phyloP scores from a whole-genome alignment of 1,140 invertebrate genomes.

The Apocrypta bakeri region DNA sequence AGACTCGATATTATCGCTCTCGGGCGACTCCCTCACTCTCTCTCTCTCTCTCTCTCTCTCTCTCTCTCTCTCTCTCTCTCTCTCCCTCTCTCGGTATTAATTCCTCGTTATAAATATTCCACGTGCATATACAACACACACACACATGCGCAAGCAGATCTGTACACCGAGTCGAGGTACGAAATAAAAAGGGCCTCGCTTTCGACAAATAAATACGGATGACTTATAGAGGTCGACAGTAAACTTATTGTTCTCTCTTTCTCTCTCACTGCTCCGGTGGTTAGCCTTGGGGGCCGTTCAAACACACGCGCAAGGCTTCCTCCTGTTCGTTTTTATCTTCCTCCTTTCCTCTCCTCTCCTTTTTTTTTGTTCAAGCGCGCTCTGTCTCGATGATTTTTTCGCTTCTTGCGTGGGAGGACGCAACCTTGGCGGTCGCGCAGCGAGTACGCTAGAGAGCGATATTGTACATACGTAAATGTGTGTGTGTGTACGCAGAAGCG shows the following conservation, averaged over 20 bases:
- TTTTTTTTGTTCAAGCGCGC: background rate
- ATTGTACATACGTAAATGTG: background rate
- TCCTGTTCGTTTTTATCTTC: slow-evolving; percentile 7
- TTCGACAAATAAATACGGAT: slow-evolving; percentile 53
- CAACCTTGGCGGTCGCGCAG: slow-evolving; percentile 24
- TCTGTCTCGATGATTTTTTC: slow-evolving; percentile 40
- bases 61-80: background rate
- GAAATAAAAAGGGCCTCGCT: slow-evolving; percentile 46
- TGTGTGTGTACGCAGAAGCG: slow-evolving; percentile 14
- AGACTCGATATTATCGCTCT: slow-evolving; percentile 29
- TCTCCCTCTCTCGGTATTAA: slow-evolving; percentile 28
- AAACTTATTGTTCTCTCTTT: slow-evolving; percentile 49
- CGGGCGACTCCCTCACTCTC: background rate
- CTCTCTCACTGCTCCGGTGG: background rate
- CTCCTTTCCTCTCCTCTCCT: background rate
- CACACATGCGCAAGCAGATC: background rate
- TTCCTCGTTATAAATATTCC: slow-evolving; percentile 48
- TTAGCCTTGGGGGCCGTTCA: slow-evolving; percentile 47
- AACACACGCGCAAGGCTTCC: slow-evolving; percentile 25
- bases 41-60: background rate
- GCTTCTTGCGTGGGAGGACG: slow-evolving; percentile 37
- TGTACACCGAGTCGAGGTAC: background rate
- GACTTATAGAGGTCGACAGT: slow-evolving; percentile 53
- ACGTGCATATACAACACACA: too few species aligned
- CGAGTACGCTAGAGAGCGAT: background rate